Percentiles rank a stretch among this genome's conserved stretches.
Evolutionary conservation across 92 coral and sea anemone species (phyloP).

Genomic region (Hydrozoanthus gracilis): DNA sequence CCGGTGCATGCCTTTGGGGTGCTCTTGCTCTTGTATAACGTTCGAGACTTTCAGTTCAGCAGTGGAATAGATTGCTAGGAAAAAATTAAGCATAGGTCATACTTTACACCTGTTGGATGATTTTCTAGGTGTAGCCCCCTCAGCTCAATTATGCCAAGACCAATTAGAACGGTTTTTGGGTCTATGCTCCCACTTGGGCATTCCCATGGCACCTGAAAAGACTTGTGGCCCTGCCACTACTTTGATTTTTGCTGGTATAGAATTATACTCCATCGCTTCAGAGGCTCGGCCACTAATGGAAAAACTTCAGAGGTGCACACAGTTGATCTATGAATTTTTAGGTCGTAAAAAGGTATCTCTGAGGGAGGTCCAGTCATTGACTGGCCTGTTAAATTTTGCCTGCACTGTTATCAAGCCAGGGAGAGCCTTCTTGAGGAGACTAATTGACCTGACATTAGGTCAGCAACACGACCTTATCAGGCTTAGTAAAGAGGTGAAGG

Average conservation of each 20-base stretch:
- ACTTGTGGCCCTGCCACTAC: conserved; percentile 15
- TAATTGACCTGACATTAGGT: background rate
- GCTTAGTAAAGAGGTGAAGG: background rate
- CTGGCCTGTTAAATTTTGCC: conserved; percentile 62
- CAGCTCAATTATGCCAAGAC: background rate
- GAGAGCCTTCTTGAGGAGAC: conserved; percentile 50
- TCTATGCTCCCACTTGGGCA: conserved; percentile 16
- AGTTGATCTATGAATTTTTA: conserved; percentile 6
- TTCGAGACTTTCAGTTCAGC: conserved; percentile 74
- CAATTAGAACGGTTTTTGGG: conserved; percentile 6
- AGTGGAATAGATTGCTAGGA: background rate
- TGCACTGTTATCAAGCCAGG: conserved; percentile 53
- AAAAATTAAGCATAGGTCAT: background rate
- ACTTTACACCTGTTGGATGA: background rate
- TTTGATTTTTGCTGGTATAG: conserved; percentile 66
- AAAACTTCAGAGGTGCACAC: conserved; percentile 49
- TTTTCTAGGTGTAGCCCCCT: background rate
- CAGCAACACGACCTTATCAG: background rate
- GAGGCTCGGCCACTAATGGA: conserved; percentile 62
- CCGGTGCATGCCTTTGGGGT: conserved; percentile 76
- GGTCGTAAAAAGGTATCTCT: conserved; percentile 48
- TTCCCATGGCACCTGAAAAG: conserved; percentile 1
- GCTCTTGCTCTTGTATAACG: conserved; percentile 67
- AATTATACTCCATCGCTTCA: conserved; percentile 29
- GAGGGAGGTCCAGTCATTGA: conserved; percentile 48